phyloP scores from a whole-genome alignment of 2,113 vertebrate genomes.

The Xyrauchen texanus region DNA sequence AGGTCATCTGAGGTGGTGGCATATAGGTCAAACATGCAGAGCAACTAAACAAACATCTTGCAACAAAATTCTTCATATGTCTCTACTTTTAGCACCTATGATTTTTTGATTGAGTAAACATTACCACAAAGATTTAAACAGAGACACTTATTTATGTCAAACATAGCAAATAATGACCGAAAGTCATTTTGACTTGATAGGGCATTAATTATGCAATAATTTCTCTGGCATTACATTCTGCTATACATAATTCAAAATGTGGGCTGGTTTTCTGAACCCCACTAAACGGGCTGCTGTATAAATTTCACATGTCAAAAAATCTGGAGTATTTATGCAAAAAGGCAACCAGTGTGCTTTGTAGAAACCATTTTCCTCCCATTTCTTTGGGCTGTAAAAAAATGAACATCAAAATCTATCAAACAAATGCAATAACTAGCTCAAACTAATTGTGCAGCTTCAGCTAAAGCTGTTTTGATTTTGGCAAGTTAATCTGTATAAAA shows the following conservation, averaged over 20 bases:
- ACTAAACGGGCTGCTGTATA: conserved; percentile 31
- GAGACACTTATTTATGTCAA: too few relatives aligned
- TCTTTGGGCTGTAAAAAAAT: too few relatives aligned
- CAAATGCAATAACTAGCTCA: too few relatives aligned
- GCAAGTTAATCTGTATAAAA: not conserved
- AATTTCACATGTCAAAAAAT: conserved; percentile 45
- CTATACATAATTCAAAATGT: conserved; percentile 24
- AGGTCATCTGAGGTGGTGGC: not conserved
- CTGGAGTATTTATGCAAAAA: not conserved
- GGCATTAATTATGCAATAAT: not conserved
- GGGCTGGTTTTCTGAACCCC: not conserved
- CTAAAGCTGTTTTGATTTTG: too few relatives aligned
- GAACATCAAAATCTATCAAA: too few relatives aligned
- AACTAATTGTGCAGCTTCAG: too few relatives aligned
- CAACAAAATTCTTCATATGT: too few relatives aligned
- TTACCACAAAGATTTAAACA: too few relatives aligned
- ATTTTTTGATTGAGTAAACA: too few relatives aligned
- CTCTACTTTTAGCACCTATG: too few relatives aligned
- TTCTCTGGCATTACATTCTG: not conserved
- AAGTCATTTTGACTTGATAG: not conserved
- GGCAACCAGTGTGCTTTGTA: conserved; percentile 6
- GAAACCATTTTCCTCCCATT: not conserved
- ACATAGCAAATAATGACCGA: not conserved
- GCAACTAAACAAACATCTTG: not conserved
- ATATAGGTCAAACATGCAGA: not conserved